Evolutionary conservation across 2,888 invertebrate genomes (phyloP).

Genomic region (Habrosyne pyritoides): DNA sequence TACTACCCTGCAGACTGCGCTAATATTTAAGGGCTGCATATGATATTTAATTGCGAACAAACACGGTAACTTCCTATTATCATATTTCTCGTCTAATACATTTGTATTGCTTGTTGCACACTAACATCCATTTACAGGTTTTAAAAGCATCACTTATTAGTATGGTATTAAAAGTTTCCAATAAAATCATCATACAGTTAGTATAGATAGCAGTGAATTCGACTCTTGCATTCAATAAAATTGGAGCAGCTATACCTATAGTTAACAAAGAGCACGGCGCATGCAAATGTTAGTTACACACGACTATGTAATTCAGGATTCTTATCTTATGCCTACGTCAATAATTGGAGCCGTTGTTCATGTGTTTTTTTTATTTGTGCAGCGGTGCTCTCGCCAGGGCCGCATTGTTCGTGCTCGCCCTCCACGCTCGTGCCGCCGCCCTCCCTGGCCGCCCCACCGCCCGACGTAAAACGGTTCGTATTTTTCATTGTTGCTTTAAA

Average conservation of each 20-base stretch:
- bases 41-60: background rate
- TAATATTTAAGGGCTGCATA: background rate
- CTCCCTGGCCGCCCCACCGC: slow-evolving; percentile 47
- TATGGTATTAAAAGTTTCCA: too few species aligned
- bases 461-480: slow-evolving; percentile 80
- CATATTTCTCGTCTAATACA: background rate
- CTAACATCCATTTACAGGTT: slow-evolving; percentile 11
- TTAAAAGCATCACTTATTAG: too few species aligned
- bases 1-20: background rate
- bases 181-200: too few species aligned
- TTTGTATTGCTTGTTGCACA: slow-evolving; percentile 16
- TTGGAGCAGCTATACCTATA: background rate
- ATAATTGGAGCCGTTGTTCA: slow-evolving; percentile 81
- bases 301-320: slow-evolving; percentile 46
- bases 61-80: background rate
- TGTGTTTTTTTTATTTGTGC: slow-evolving; percentile 74
- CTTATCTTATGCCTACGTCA: slow-evolving; percentile 76
- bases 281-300: slow-evolving; percentile 41
- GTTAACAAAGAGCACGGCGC: slow-evolving; percentile 34
- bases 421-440: slow-evolving; percentile 39
- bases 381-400: slow-evolving; percentile 71
- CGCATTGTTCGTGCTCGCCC: slow-evolving; percentile 70
- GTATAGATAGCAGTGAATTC: too few species aligned
- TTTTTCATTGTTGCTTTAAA: slow-evolving; percentile 83
- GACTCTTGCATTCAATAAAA: too few species aligned